Evolutionary conservation across 1,140 invertebrate genomes (phyloP).

Genomic region (Eueides isabella): DNA sequence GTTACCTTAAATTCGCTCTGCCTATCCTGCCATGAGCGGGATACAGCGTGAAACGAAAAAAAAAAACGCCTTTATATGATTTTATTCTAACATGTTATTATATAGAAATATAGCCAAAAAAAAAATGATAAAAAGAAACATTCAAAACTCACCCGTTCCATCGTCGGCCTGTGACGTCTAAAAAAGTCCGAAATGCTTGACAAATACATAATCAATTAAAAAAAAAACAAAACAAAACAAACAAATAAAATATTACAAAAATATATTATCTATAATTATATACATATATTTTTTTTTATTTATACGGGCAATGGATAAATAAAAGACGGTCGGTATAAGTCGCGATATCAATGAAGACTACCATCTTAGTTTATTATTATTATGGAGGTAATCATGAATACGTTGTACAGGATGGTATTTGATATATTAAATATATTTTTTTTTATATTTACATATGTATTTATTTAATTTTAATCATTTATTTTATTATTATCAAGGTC

Average conservation of each 20-base stretch:
- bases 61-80: too few species aligned
- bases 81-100: too few species aligned
- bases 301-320: neutral
- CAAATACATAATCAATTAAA: constrained; percentile 57
- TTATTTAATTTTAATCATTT: neutral
- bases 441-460: neutral
- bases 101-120: neutral
- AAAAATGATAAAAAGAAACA: neutral
- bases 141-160: constrained; percentile 57
- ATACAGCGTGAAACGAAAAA: too few species aligned
- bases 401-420: constrained; percentile 34
- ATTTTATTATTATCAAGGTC: too few species aligned
- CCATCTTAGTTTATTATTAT: constrained; percentile 43
- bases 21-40: too few species aligned
- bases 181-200: constrained; percentile 67
- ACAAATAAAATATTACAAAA: neutral
- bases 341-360: constrained; percentile 20
- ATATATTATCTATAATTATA: too few species aligned
- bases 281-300: neutral
- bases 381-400: constrained; percentile 40
- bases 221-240: constrained; percentile 31
- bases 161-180: constrained; percentile 45
- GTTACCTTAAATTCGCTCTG: too few species aligned
- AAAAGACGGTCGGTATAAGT: constrained; percentile 9
- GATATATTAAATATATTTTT: constrained; percentile 14